phyloP scores from a whole-genome alignment of 2,797 vertebrate genomes.

The Hyperoplus immaculatus region DNA sequence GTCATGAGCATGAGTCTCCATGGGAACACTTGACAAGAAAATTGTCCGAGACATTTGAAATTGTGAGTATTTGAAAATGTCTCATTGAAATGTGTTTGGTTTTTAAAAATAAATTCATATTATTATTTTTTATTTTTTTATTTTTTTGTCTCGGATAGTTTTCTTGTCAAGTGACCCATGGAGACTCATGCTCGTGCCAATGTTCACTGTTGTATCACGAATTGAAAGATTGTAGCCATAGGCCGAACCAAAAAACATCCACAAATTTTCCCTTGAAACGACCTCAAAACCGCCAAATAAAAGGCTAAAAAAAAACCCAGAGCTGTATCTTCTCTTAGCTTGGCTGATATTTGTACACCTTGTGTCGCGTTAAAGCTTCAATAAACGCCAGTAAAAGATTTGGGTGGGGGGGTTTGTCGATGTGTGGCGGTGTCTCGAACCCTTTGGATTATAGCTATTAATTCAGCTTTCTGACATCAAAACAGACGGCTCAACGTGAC shows the following conservation, averaged over 20 bases:
- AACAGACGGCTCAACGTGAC: constrained; percentile 91
- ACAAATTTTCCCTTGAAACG: constrained; percentile 20
- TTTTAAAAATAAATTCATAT: no score
- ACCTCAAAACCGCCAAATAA: constrained; percentile 37
- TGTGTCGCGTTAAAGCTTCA: constrained; percentile 65
- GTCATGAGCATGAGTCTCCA: no score
- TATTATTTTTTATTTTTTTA: no score
- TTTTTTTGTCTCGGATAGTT: no score
- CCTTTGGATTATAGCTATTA: constrained; percentile 93
- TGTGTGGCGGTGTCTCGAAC: constrained; percentile 81
- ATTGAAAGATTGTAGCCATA: no score
- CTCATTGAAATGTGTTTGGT: no score
- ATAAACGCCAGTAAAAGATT: constrained; percentile 75
- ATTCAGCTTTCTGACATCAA: constrained; percentile 95
- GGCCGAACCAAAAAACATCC: constrained; percentile 22
- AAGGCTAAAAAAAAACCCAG: constrained; percentile 11
- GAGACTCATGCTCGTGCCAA: no score
- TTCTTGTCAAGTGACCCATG: no score
- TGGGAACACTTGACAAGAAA: no score
- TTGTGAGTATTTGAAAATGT: no score
- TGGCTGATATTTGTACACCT: constrained; percentile 59
- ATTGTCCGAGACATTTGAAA: no score
- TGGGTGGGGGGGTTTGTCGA: constrained; percentile 86
- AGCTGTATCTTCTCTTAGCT: constrained; percentile 20
- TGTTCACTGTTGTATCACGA: no score